phyloP scores from a whole-genome alignment of 2,113 vertebrate species.

The Trichomycterus rosablanca region DNA sequence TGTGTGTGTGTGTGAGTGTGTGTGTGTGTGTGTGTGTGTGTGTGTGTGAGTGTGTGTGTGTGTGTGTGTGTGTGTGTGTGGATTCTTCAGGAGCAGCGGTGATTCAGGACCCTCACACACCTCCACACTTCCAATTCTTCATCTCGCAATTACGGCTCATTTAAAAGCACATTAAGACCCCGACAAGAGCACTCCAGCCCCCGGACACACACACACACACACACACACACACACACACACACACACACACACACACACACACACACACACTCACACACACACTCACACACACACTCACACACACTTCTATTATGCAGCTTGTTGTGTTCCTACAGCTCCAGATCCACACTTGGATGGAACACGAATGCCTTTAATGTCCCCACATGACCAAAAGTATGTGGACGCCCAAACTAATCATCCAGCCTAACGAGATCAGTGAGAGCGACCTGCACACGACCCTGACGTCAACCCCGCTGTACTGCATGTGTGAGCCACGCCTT shows the following conservation, averaged over 20 bases:
- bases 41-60: not conserved
- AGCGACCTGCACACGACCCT: no score
- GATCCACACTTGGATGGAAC: no score
- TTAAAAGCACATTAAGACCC: slow-evolving; percentile 40
- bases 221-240: slow-evolving; percentile 30
- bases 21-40: not conserved
- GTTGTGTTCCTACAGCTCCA: no score
- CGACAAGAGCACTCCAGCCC: slow-evolving; percentile 21
- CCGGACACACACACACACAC: slow-evolving; percentile 14
- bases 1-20: not conserved
- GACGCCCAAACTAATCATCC: no score
- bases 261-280: slow-evolving; percentile 4
- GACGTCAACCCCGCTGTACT: no score
- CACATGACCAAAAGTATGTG: no score
- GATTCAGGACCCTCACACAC: slow-evolving; percentile 40
- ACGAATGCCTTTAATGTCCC: no score
- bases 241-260: slow-evolving; percentile 1
- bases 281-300: slow-evolving; percentile 7
- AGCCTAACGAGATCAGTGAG: no score
- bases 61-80: slow-evolving; percentile 4
- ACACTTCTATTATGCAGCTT: slow-evolving; percentile 32
- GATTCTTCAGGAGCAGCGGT: slow-evolving; percentile 25
- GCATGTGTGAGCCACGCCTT: no score
- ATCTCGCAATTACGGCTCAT: slow-evolving; percentile 37
- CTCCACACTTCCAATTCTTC: slow-evolving; percentile 31